Conservation (phyloP, 1,140 invertebrate genomes). For the Eulimnadia texana region DNA sequence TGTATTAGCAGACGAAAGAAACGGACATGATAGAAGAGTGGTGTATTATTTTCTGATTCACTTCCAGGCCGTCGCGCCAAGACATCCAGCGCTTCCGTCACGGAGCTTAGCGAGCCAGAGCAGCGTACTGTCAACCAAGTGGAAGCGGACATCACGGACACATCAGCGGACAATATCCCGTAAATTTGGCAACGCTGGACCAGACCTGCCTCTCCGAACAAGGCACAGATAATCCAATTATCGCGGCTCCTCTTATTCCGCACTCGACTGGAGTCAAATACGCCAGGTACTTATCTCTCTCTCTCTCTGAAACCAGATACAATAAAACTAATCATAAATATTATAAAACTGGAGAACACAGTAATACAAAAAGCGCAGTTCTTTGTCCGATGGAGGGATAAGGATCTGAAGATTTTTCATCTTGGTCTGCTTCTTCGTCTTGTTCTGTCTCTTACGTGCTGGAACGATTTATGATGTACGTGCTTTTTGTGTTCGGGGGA, state of each 20-base stretch:
- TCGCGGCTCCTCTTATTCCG: not conserved
- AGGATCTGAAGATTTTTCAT: too few relatives aligned
- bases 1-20: too few relatives aligned
- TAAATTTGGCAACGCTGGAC: constrained; percentile 2
- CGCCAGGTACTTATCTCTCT: not conserved
- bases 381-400: too few relatives aligned
- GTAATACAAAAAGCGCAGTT: too few relatives aligned
- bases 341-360: too few relatives aligned
- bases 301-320: not conserved
- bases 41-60: too few relatives aligned
- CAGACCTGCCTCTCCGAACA: not conserved
- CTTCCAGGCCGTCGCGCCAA: not conserved
- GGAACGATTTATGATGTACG: too few relatives aligned
- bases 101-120: not conserved
- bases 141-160: not conserved
- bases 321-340: not conserved
- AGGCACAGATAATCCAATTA: not conserved
- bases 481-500: too few relatives aligned
- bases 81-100: not conserved
- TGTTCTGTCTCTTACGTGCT: too few relatives aligned
- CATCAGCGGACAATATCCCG: not conserved
- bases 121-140: constrained; percentile 2
- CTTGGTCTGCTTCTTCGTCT: too few relatives aligned
- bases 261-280: constrained; percentile 5
- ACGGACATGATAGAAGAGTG: too few relatives aligned